phyloP scores from a whole-genome alignment of 1,140 invertebrate species.

The Drosophila ercepeae region DNA sequence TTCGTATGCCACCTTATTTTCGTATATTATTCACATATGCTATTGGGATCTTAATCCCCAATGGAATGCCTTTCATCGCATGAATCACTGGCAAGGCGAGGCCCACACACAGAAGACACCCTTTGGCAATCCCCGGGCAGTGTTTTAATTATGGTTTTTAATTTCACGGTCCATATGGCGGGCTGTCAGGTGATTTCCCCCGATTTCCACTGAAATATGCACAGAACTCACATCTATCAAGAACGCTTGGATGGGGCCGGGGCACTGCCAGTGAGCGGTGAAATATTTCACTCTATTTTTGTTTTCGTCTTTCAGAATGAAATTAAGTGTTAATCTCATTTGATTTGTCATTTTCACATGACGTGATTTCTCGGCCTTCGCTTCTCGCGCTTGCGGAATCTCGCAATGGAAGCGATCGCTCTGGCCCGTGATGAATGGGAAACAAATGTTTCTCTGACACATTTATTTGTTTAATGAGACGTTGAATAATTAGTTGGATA shows the following conservation, averaged over 20 bases:
- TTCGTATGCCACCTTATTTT: background rate
- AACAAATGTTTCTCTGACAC: conserved; percentile 78
- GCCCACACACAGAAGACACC: conserved; percentile 20
- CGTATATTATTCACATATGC: conserved; percentile 7
- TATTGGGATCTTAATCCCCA: conserved; percentile 25
- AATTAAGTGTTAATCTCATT: conserved; percentile 79
- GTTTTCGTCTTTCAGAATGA: conserved; percentile 56
- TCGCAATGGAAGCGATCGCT: conserved; percentile 15
- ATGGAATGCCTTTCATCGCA: conserved; percentile 24
- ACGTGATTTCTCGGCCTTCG: conserved; percentile 70
- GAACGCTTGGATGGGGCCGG: conserved; percentile 22
- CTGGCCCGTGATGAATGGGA: conserved; percentile 65
- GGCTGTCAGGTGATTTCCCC: conserved; percentile 66
- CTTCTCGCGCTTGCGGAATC: background rate
- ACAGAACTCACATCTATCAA: conserved; percentile 39
- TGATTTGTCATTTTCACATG: conserved; percentile 80
- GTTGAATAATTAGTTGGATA: conserved; percentile 77
- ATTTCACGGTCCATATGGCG: conserved; percentile 65
- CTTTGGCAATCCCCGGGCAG: conserved; percentile 17
- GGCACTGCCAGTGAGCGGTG: conserved; percentile 19
- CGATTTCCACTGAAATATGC: conserved; percentile 54
- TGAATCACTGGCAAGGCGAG: conserved; percentile 29
- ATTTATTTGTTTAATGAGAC: conserved; percentile 82
- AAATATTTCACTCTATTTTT: conserved; percentile 47
- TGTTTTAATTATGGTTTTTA: conserved; percentile 71